Base-by-base conservation (phyloP, 2,113 vertebrate genomes). In the Ia io region DNA sequence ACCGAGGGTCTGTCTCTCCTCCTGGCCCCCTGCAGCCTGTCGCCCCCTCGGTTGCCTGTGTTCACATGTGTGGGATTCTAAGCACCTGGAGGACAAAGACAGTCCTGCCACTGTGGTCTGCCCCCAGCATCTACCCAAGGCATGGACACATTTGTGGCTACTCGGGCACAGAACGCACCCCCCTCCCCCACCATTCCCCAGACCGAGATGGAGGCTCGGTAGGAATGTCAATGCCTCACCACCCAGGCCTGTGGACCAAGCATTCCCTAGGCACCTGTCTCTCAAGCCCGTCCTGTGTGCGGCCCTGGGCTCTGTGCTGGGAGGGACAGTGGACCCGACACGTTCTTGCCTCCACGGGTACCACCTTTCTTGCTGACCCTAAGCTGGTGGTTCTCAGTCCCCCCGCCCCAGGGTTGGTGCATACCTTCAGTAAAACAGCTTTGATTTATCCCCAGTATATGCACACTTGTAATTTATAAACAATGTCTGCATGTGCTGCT, bases 131-230 rank as follows among this genome's bases (percentile, higher is more conserved):
- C 32, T 28, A 47, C 9, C 9, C 73, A 12, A n/a, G 77, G 35
- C 1, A 1, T 2, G 10, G 61, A 78, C 67, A 35, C 30, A 28
- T 16, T 16, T 11, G 28, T 3, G 70, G 94, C 32, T 9, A 2
- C 37, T 2, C 17, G 1, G 6, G 11, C n/a, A 12, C 1, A 1
- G 6, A 17, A 13, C 1, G 22, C n/a, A 10, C 6, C 1, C 2
- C 4, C 5, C 42, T 8, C 30, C 16, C 4, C 6, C 28, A 2
- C 7, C 10, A 17, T 12, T 9, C 12, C 14, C 2, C 37, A 9
- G 32, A 44, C 18, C 61, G 5, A 17, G 59, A 13, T 3, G 12
- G 42, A 30, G 23, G 10, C 16, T 3, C 5, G 32, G 53, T 0
- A 25, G 59, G 28, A 20, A 35, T 17, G 0, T 2, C 7, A 28